Percentiles rank a stretch among this genome's conserved stretches.
Conservation (phyloP, 2,888 invertebrate genomes). For the Orthosia cruda region DNA sequence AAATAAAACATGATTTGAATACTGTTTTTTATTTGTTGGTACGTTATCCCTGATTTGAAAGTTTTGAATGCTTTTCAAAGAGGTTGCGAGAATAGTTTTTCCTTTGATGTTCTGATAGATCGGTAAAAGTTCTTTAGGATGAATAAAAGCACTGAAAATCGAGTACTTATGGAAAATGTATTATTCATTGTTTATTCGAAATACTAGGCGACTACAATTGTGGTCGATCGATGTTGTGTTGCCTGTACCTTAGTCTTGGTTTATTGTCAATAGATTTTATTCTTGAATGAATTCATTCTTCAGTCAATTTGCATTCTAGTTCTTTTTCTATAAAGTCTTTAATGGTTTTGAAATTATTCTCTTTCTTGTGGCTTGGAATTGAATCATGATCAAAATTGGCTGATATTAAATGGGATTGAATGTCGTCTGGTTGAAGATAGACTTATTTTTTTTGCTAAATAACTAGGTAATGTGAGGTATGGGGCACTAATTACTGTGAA, state of each 20-base stretch:
- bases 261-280: too few relatives aligned
- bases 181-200: constrained; percentile 39
- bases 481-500: not conserved
- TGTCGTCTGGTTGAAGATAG: not conserved
- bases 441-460: not conserved
- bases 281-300: not conserved
- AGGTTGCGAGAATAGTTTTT: constrained; percentile 40
- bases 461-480: not conserved
- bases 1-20: constrained; percentile 13
- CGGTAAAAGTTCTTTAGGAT: constrained; percentile 21
- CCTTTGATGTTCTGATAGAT: constrained; percentile 17
- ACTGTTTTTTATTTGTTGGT: constrained; percentile 22
- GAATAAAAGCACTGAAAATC: constrained; percentile 20
- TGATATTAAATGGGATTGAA: not conserved
- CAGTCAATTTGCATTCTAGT: not conserved
- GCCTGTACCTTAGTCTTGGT: too few relatives aligned
- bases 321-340: not conserved
- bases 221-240: too few relatives aligned
- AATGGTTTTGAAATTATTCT: not conserved
- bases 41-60: constrained; percentile 23
- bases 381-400: not conserved
- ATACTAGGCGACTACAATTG: not conserved
- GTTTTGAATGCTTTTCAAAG: constrained; percentile 31
- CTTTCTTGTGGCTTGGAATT: not conserved
- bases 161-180: constrained; percentile 25